phyloP scores from a whole-genome alignment of 2,113 vertebrate species.

The Elaphurus davidianus region DNA sequence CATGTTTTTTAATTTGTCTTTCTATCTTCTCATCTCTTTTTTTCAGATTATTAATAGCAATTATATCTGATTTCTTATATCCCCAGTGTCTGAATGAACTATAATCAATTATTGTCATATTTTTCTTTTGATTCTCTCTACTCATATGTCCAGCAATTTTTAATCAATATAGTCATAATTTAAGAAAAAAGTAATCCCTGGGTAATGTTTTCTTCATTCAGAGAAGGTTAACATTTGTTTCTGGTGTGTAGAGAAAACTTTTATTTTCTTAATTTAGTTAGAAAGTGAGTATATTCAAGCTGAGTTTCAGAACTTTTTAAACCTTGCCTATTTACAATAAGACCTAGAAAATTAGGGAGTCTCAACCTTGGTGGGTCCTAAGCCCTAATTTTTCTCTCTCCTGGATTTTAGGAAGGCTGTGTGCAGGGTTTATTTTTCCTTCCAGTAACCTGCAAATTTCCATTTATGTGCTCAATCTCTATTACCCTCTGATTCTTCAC shows the following conservation, averaged over 20 bases:
- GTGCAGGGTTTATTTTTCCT: neutral
- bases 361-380: neutral
- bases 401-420: neutral
- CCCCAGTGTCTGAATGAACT: neutral
- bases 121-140: neutral
- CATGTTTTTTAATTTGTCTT: neutral
- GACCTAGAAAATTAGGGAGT: neutral
- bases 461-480: neutral
- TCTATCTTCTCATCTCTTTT: neutral
- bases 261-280: neutral
- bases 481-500: neutral
- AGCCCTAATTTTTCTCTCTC: neutral
- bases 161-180: neutral
- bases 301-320: neutral
- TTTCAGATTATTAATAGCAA: neutral
- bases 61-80: neutral
- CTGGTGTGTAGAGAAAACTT: neutral
- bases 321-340: neutral
- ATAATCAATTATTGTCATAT: neutral
- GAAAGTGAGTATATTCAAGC: neutral
- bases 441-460: neutral
- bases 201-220: neutral
- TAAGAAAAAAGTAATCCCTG: neutral
- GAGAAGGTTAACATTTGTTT: neutral
- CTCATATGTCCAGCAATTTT: neutral